Conservation (phyloP, 2,113 vertebrate genomes). For the Hiodon tergisus region DNA sequence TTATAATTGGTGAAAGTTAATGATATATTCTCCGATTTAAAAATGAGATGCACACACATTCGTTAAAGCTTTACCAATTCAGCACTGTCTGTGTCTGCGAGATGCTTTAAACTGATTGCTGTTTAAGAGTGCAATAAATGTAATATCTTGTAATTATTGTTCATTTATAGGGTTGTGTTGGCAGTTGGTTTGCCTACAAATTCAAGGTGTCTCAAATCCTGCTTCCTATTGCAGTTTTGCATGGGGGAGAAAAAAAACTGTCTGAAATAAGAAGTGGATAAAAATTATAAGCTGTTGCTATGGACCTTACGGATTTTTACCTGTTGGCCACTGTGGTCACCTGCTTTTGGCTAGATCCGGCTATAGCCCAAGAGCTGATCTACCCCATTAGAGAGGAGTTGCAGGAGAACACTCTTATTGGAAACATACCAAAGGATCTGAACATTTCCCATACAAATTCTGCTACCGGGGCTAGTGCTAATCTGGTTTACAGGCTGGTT, state of each 20-base stretch:
- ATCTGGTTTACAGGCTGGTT: conserved; percentile 95
- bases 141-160: conserved; percentile 57
- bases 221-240: conserved; percentile 63
- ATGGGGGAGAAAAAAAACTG: conserved; percentile 57
- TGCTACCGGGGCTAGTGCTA: conserved; percentile 85
- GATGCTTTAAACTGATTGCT: background rate
- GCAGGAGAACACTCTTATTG: conserved; percentile 97
- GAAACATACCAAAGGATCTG: conserved; percentile 99
- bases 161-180: conserved; percentile 80
- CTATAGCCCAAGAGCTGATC: conserved; percentile 96
- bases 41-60: too few species aligned
- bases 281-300: conserved; percentile 74
- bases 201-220: conserved; percentile 74
- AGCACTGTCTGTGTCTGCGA: background rate
- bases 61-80: too few species aligned
- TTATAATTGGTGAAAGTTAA: background rate
- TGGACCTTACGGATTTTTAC: conserved; percentile 99
- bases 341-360: conserved; percentile 93
- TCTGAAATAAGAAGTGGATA: conserved; percentile 54
- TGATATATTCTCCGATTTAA: too few species aligned
- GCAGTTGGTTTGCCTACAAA: conserved; percentile 74
- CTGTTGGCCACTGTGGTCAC: conserved; percentile 89
- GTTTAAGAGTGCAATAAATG: conserved; percentile 36
- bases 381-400: conserved; percentile 97
- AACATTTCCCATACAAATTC: conserved; percentile 96